These are phyloP conservation scores for Doryteuthis pealeii DNA, from an alignment of 1,140 invertebrate genomes.

Conservation along the genomic window DNA sequence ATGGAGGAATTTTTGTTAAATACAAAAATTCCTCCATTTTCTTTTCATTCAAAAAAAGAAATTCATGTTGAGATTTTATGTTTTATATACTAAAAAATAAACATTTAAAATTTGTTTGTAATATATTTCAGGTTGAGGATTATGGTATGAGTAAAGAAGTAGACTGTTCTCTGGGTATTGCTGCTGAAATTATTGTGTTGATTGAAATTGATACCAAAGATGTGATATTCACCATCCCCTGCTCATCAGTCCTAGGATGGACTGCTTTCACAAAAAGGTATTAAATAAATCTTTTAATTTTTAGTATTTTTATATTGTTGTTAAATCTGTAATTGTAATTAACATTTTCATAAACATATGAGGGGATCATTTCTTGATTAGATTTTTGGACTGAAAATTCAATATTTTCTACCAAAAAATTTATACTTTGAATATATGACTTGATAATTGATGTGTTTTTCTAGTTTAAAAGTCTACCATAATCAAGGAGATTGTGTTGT, in stretches of 20 bases:
- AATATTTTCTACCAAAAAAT: no score
- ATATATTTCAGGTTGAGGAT: conserved; percentile 55
- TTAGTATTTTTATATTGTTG: not conserved
- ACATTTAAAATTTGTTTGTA: no score
- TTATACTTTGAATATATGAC: no score
- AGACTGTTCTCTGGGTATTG: conserved; percentile 85
- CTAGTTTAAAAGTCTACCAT: conserved; percentile 63
- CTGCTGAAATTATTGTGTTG: conserved; percentile 81
- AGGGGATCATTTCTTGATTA: not conserved
- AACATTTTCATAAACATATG: not conserved
- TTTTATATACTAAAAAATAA: no score
- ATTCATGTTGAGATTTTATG: no score
- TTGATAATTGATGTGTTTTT: conserved; percentile 21
- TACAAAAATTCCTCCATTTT: no score
- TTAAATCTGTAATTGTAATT: not conserved
- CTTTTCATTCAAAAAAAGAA: no score
- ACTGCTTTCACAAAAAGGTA: conserved; percentile 70
- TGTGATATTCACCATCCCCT: conserved; percentile 84
- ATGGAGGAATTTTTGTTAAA: no score
- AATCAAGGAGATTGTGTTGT: conserved; percentile 82
- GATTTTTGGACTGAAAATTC: no score
- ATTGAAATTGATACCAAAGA: conserved; percentile 80
- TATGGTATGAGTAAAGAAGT: conserved; percentile 69
- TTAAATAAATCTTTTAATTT: not conserved
- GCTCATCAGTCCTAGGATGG: conserved; percentile 82